phyloP scores from a whole-genome alignment of 2,888 invertebrate species.

The Notocelia uddmanniana region DNA sequence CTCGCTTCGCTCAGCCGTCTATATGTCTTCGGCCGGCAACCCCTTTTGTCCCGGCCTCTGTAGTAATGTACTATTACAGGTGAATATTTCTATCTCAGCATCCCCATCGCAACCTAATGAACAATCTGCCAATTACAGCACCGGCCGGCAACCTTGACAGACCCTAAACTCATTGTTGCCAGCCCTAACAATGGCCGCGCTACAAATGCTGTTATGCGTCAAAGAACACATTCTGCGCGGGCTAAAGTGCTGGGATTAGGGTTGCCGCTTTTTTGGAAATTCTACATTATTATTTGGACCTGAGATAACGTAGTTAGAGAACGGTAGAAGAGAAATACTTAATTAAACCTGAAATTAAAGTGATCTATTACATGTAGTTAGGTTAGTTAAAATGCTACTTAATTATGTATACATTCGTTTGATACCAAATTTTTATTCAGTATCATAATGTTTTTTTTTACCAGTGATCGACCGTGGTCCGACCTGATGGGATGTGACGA shows the following conservation, averaged over 20 bases:
- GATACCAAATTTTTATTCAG: no score
- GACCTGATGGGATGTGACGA: no score
- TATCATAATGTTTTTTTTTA: no score
- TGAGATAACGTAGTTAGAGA: neutral
- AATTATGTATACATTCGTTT: no score
- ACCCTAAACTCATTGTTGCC: constrained; percentile 48
- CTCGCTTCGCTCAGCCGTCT: no score
- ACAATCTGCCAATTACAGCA: constrained; percentile 31
- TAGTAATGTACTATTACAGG: neutral
- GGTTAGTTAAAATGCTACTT: no score
- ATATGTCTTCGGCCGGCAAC: no score
- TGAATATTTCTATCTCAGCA: neutral
- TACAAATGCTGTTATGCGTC: constrained; percentile 61
- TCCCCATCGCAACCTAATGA: constrained; percentile 36
- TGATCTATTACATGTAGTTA: no score
- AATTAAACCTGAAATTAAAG: neutral
- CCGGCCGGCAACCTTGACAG: constrained; percentile 40
- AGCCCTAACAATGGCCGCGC: constrained; percentile 46
- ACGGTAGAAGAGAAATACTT: neutral
- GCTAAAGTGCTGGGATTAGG: constrained; percentile 49
- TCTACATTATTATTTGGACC: constrained; percentile 8
- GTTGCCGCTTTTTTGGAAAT: constrained; percentile 17
- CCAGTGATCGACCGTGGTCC: no score
- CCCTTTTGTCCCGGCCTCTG: no score
- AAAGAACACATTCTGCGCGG: constrained; percentile 52